Conservation (phyloP, 2,888 invertebrate species). For the Carpatolechia fugitivella region DNA sequence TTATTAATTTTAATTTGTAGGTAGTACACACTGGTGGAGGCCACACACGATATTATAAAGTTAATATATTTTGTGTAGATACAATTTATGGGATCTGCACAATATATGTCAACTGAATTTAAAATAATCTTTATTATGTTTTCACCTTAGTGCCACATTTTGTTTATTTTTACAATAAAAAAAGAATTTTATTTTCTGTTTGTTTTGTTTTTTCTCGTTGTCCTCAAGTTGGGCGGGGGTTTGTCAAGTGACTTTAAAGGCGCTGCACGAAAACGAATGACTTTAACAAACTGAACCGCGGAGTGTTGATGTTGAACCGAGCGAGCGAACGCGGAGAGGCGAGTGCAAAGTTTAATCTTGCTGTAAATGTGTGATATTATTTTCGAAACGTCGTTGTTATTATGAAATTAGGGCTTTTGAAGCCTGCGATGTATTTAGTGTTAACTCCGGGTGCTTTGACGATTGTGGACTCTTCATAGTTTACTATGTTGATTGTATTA, state of each 20-base stretch:
- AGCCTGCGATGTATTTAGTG: slow-evolving; percentile 75
- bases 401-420: slow-evolving; percentile 62
- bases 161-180: slow-evolving; percentile 60
- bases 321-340: slow-evolving; percentile 48
- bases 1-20: slow-evolving; percentile 31
- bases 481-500: slow-evolving; percentile 70
- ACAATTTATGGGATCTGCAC: slow-evolving; percentile 31
- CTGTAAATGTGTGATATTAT: slow-evolving; percentile 77
- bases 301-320: slow-evolving; percentile 18
- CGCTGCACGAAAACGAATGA: slow-evolving; percentile 68
- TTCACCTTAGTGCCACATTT: slow-evolving; percentile 47
- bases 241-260: slow-evolving; percentile 72
- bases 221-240: slow-evolving; percentile 51
- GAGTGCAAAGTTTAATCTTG: slow-evolving; percentile 69
- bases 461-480: slow-evolving; percentile 76
- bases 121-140: slow-evolving; percentile 3
- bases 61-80: slow-evolving; percentile 42
- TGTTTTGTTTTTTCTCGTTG: slow-evolving; percentile 39
- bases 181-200: slow-evolving; percentile 46
- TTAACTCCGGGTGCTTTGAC: slow-evolving; percentile 79
- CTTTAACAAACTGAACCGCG: slow-evolving; percentile 49
- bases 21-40: slow-evolving; percentile 33
- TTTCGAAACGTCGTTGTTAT: slow-evolving; percentile 69
- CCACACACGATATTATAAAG: slow-evolving; percentile 31
- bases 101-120: slow-evolving; percentile 33